phyloP scores from a whole-genome alignment of 2,888 invertebrate genomes.

The Frankliniella intonsa region DNA sequence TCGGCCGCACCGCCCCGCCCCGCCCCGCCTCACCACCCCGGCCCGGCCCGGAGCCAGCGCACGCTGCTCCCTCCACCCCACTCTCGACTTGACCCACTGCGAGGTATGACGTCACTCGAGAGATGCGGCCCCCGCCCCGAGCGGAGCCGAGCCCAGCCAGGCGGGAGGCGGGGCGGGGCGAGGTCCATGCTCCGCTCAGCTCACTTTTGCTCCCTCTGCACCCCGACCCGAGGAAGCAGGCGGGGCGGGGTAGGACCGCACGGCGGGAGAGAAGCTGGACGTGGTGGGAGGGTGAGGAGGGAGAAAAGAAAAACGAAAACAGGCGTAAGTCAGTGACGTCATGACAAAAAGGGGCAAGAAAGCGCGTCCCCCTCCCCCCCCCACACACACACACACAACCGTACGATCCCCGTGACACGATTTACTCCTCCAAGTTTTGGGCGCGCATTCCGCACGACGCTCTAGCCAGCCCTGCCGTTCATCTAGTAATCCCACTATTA shows the following conservation, averaged over 20 bases:
- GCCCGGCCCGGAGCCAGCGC: constrained; percentile 2
- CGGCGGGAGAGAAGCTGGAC: neutral
- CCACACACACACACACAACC: neutral
- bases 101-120: constrained; percentile 16
- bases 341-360: neutral
- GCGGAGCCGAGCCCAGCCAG: neutral
- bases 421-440: too few relatives aligned
- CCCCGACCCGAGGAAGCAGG: neutral
- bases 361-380: neutral
- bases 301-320: neutral
- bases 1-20: neutral
- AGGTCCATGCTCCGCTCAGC: neutral
- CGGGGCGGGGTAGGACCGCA: neutral
- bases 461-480: too few relatives aligned
- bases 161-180: neutral
- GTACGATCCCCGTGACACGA: too few relatives aligned
- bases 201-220: neutral
- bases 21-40: neutral
- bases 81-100: constrained; percentile 23
- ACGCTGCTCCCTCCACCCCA: neutral
- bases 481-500: too few relatives aligned
- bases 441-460: too few relatives aligned
- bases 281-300: neutral
- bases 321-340: neutral
- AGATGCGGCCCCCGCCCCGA: neutral